Evolutionary conservation across 2,888 invertebrate genomes (phyloP).

Genomic region (Latrodectus elegans): DNA sequence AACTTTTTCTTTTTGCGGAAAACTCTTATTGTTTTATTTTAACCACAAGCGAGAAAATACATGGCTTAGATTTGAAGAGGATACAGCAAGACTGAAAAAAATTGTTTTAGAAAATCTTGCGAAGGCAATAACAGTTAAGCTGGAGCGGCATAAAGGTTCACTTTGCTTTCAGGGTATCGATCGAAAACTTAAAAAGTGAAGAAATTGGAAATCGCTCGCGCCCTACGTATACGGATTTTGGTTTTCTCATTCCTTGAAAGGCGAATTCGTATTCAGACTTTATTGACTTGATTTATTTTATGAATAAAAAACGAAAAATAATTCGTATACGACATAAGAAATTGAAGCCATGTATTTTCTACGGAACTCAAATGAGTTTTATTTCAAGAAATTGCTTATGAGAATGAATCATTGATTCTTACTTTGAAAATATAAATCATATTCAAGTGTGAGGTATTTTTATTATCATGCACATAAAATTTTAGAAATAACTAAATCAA

Average conservation of each 20-base stretch:
- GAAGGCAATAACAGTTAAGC: conserved; percentile 38
- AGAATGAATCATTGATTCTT: too few species aligned
- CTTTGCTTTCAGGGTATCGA: conserved; percentile 12
- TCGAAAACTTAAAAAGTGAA: conserved; percentile 43
- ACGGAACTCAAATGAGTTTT: too few species aligned
- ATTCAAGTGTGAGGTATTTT: too few species aligned
- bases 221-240: conserved; percentile 18
- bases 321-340: too few species aligned
- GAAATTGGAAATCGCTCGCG: conserved; percentile 41
- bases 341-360: too few species aligned
- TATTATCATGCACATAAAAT: too few species aligned
- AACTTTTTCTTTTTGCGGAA: too few species aligned
- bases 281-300: conserved; percentile 33
- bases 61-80: background rate
- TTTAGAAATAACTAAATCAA: too few species aligned
- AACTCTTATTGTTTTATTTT: conserved; percentile 39
- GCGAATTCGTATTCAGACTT: conserved; percentile 35
- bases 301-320: conserved; percentile 4
- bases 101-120: conserved; percentile 9
- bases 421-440: too few species aligned
- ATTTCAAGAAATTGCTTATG: too few species aligned
- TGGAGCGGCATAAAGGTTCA: background rate
- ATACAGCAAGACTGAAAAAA: conserved; percentile 15
- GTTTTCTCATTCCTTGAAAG: conserved; percentile 34
- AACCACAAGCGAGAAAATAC: background rate